Evolutionary conservation across 2,113 vertebrate species (phyloP).

Genomic region (Meles meles): DNA sequence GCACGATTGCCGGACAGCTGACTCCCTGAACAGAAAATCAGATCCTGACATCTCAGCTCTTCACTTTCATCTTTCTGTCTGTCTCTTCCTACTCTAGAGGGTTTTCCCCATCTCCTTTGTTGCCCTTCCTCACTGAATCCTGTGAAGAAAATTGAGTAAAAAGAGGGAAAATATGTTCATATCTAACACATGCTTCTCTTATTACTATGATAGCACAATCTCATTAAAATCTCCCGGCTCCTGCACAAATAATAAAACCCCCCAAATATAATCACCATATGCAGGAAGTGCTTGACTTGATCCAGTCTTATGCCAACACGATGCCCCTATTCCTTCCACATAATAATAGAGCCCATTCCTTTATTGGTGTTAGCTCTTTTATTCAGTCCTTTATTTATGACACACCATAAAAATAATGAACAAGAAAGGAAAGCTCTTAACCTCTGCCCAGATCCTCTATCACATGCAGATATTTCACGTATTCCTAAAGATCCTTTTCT

Average conservation of each 20-base stretch:
- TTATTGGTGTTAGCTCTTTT: slow-evolving; percentile 12
- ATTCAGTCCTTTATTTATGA: slow-evolving; percentile 38
- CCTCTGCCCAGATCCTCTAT: not conserved
- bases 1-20: not conserved
- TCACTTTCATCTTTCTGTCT: not conserved
- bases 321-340: not conserved
- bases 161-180: not conserved
- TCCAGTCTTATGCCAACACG: not conserved
- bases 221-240: slow-evolving; percentile 10
- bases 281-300: not conserved
- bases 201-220: not conserved
- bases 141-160: not conserved
- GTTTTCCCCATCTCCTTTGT: not conserved
- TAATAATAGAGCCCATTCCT: slow-evolving; percentile 36
- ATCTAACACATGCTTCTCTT: not conserved
- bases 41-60: not conserved
- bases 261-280: not conserved
- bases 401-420: not conserved
- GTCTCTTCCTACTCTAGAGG: not conserved
- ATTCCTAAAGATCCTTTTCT: not conserved
- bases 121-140: slow-evolving; percentile 29
- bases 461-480: not conserved
- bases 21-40: not conserved
- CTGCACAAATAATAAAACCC: not conserved
- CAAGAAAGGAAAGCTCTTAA: slow-evolving; percentile 1